Evolutionary conservation across 2,888 invertebrate genomes (phyloP).

Genomic region (Drosophila merina): DNA sequence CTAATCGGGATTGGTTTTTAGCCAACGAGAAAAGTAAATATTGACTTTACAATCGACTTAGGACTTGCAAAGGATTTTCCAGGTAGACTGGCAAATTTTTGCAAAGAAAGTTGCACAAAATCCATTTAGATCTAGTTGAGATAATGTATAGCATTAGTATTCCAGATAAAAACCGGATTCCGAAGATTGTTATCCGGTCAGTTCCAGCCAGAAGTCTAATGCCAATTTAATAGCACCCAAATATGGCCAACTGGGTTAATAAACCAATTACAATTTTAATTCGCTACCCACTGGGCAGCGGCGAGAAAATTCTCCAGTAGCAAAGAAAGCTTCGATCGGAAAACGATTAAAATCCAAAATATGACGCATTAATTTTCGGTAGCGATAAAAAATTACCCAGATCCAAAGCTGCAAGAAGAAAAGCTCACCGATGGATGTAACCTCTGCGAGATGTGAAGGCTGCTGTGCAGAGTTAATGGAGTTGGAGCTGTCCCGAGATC

Average conservation of each 20-base stretch:
- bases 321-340: constrained; percentile 50
- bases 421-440: constrained; percentile 48
- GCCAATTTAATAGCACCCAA: constrained; percentile 68
- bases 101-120: constrained; percentile 56
- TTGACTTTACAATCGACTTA: constrained; percentile 80
- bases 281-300: constrained; percentile 47
- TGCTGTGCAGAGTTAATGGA: constrained; percentile 13
- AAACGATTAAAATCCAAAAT: constrained; percentile 63
- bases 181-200: not conserved
- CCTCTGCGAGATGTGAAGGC: constrained; percentile 20
- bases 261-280: constrained; percentile 72
- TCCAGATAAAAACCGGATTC: constrained; percentile 3
- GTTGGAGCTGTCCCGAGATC: constrained; percentile 40
- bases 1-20: constrained; percentile 39
- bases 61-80: constrained; percentile 26
- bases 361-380: constrained; percentile 82
- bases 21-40: constrained; percentile 69
- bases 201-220: constrained; percentile 37
- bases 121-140: constrained; percentile 48
- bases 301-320: constrained; percentile 47
- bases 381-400: constrained; percentile 78
- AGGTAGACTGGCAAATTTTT: constrained; percentile 41
- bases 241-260: constrained; percentile 67
- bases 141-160: constrained; percentile 3
- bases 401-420: constrained; percentile 20